Evolutionary conservation across 2,113 vertebrate genomes (phyloP), one percentile per base, ranked within the genome.

Genomic region (Acanthisitta chloris): DNA sequence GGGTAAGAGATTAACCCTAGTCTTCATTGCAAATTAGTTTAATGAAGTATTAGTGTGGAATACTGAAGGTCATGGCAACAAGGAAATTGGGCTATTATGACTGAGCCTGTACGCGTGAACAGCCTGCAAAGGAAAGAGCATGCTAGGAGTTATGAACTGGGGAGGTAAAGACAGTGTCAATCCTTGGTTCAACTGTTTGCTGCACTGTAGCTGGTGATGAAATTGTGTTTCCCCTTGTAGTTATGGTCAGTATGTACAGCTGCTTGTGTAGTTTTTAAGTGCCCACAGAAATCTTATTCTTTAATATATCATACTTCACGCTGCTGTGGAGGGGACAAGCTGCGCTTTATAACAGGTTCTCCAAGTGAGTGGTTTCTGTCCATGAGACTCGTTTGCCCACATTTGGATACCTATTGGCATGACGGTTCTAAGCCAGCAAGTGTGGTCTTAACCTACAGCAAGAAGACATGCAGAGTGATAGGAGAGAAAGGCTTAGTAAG

Each of bases 11-110:
- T 78, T 94, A 89, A 92, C 77, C 58, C 49, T 42, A 57, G 83
- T 38, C 42, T 61, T 45, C 64, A n/a, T 92, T 94, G 88, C 54
- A 77, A 70, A 36, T 86, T 77, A 79, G 72, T 80, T 90, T 88
- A 95, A 78, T 96, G 78, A 84, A 95, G 46, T 65, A 69, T 45
- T 86, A 48, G 45, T 72, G 71, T 52, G 85, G 70, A 89, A 83
- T 91, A 42, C 26, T 73, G 92, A 64, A 93, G 79, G 84, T 81
- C 88, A 26, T 62, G 42, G 51, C 78, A 83, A 28, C 59, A 61
- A 59, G 52, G 81, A 95, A 86, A 74, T 33, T 18, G 33, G 76
- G 28, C 85, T 74, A 0, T 85, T 85, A 88, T 45, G 83, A 40
- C 86, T 54, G 69, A 86, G 52, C 34, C 34, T 45, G 38, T 71